Percentiles rank a stretch among this genome's conserved stretches.
Conservation (phyloP, 2,888 invertebrate genomes). For the Tetragonula carbonaria region DNA sequence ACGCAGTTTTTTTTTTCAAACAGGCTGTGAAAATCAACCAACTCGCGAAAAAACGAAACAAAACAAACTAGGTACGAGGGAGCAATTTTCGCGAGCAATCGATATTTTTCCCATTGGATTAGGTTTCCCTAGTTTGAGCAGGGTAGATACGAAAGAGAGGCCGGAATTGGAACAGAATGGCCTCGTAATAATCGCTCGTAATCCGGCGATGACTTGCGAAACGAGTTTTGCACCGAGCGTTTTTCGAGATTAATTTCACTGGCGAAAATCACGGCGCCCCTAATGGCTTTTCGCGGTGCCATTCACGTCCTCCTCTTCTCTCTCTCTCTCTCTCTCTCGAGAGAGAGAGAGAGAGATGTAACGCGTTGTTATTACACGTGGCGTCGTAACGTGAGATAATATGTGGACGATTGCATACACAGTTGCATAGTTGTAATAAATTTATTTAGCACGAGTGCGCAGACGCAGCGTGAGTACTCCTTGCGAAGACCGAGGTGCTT, state of each 20-base stretch:
- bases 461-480: neutral
- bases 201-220: slow-evolving; percentile 35
- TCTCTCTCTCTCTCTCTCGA: neutral
- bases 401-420: neutral
- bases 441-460: neutral
- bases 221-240: slow-evolving; percentile 12
- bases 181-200: slow-evolving; percentile 36
- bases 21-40: too few relatives aligned
- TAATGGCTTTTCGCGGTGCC: neutral
- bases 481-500: neutral
- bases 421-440: neutral
- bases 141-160: neutral
- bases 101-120: too few relatives aligned
- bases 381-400: neutral
- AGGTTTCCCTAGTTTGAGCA: neutral
- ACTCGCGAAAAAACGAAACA: too few relatives aligned
- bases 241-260: slow-evolving; percentile 35
- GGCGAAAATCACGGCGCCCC: slow-evolving; percentile 3
- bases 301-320: neutral
- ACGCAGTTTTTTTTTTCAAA: too few relatives aligned
- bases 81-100: too few relatives aligned
- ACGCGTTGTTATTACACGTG: neutral
- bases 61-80: too few relatives aligned
- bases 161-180: slow-evolving; percentile 15
- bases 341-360: neutral